A percentile compares a stretch with the other conserved stretches of the same genome.
Evolutionary conservation across 2,888 invertebrate genomes (phyloP).

Genomic region (Hesperia comma): DNA sequence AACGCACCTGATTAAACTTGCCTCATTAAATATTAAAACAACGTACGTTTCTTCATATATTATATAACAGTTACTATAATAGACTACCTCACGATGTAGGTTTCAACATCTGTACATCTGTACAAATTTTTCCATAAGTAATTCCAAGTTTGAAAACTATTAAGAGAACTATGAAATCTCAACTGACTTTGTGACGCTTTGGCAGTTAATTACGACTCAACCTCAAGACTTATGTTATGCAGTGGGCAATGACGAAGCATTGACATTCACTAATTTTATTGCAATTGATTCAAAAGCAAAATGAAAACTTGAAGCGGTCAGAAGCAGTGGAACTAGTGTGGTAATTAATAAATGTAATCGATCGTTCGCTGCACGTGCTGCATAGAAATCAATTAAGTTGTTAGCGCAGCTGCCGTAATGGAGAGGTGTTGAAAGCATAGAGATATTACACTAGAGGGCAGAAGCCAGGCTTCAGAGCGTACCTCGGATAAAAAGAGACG

Average conservation of each 20-base stretch:
- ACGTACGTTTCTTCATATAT: not conserved
- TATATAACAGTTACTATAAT: not conserved
- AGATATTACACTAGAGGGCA: too few species aligned
- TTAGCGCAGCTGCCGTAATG: conserved; percentile 18
- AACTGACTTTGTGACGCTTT: too few species aligned
- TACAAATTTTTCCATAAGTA: not conserved
- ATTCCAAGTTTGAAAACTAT: not conserved
- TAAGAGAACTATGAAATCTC: too few species aligned
- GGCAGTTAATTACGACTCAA: too few species aligned
- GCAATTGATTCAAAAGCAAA: not conserved
- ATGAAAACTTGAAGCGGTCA: not conserved
- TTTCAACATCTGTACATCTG: not conserved
- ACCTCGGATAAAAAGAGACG: too few species aligned
- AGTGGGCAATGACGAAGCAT: too few species aligned
- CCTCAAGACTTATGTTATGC: too few species aligned
- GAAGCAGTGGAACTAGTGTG: not conserved
- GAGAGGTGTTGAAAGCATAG: conserved; percentile 2
- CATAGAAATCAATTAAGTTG: conserved; percentile 25
- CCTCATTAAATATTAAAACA: not conserved
- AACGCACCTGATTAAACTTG: not conserved
- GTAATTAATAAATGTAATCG: conserved; percentile 29
- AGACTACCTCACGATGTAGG: not conserved
- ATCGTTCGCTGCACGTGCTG: conserved; percentile 10
- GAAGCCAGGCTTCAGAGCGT: too few species aligned
- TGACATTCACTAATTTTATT: not conserved